These are phyloP conservation scores for Octomys mimax DNA, from an alignment of 2,797 vertebrate species.

Conservation along the genomic window DNA sequence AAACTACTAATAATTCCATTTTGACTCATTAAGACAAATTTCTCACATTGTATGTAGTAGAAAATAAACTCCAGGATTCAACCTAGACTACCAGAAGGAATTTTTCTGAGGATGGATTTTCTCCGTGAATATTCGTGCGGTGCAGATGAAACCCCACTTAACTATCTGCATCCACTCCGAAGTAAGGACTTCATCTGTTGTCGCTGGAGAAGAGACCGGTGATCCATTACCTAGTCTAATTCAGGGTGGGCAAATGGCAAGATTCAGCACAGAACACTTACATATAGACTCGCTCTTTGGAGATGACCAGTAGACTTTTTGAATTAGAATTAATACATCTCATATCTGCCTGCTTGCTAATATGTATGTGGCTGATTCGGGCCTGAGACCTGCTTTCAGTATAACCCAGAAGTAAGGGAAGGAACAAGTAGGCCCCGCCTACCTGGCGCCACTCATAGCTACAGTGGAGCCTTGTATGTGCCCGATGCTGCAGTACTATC, in stretches of 20 bases:
- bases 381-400: background rate
- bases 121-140: background rate
- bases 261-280: background rate
- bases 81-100: background rate
- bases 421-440: background rate
- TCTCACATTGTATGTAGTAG: background rate
- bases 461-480: background rate
- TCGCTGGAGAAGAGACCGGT: background rate
- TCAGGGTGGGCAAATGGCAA: constrained; percentile 23
- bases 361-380: background rate
- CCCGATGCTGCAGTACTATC: background rate
- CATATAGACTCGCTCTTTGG: background rate
- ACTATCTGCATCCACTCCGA: constrained; percentile 17
- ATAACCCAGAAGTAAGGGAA: background rate
- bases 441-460: background rate
- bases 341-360: constrained; percentile 21
- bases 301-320: background rate
- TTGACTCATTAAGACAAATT: background rate
- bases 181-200: constrained; percentile 14
- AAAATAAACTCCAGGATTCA: constrained; percentile 59
- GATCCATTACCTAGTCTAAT: constrained; percentile 11
- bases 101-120: background rate
- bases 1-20: constrained; percentile 51
- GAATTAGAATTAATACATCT: constrained; percentile 42
- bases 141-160: background rate